Evolutionary conservation across 2,888 invertebrate species (phyloP), one percentile per base, ranked within the genome.

Genomic region (Philopedon plagiatum): DNA sequence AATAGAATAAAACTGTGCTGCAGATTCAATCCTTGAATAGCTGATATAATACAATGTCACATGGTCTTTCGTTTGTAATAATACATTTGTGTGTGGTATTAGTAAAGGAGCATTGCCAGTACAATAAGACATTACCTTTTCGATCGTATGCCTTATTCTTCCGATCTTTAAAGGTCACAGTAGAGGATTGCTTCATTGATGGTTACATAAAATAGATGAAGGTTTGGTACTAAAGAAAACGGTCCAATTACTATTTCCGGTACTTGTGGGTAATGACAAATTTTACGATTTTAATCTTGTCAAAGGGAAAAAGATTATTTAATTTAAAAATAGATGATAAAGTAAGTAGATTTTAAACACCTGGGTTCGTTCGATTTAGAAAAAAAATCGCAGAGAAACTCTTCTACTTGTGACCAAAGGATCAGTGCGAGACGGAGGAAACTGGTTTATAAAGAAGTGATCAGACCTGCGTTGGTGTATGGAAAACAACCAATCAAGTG

Each of bases 11-110:
- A 84, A 85, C 83, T 84, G 83, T 84, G 82, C 82, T 82, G 81
- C 78, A 81, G 82, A 84, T 84, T 85, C 83, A 84, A 83, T 84
- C 80, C 82, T 75, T 83, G 81, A 84, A 83, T 84, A 80, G 82
- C 82, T 81, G 84, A 85, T 85, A 85, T 85, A 85, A 85, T 85
- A 84, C 84, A 85, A 85, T 85, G 85, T 85, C 85, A 85, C 83
- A 85, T 84, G 84, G 84, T 85, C 83, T 85, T 85, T 85, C 84
- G 81, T 81, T 78, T 79, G 80, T 81, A 83, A 85, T 84, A 85
- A 85, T 84, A 79, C 82, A 80, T 83, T 83, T 84, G 84, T 85
- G 85, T 85, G 85, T 84, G 84, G 83, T 81, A 83, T 83, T 82
- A 82, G 81, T 81, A 81, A 83, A 82, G 80, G 82, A 82, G 82